Evolutionary conservation across 2,797 vertebrate species (phyloP), one percentile per base, ranked within the genome.

Genomic region (Euthynnus affinis): DNA sequence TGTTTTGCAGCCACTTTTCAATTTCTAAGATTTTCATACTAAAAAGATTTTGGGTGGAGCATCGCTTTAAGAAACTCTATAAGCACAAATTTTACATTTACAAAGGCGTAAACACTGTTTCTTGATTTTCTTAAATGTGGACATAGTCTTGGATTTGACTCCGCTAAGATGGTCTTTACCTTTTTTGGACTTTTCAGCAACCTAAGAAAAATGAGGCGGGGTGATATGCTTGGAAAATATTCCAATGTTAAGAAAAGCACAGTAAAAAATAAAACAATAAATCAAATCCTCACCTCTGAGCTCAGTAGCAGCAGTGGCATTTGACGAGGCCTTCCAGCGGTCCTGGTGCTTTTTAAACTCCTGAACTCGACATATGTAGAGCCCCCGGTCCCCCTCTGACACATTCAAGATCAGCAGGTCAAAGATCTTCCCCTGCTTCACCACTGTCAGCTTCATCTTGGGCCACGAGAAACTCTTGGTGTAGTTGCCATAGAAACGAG

Each of bases 401-500:
- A 98, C 94, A 4, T 95, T 96, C 78, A 97, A 46, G 81, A 99
- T 94, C 2, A 96, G 92, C 72, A 99, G 95, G 63, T 95, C 92
- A 64, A 97, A 99, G 53, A 95, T 87, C 65, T 91, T 93, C 55
- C 96, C 96, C 1, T 94, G 95, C 67, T 94, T 95, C 63, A 97
- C 95, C 85, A 97, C 96, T 0, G 92, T 92, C 73, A 99, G 93
- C 74, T 91, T 96, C 76, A 98, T 92, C 86, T 97, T 97, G 69
- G 95, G 95, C 84, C 95, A 96, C 2, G 91, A 79, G 84, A 96
- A 96, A n/a, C 91, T 92, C 76, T 96, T 96, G 18, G 96, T 97
- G 81, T 98, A 99, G 91, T 98, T 99, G 49, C 97, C 97, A 1
- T 98, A 99, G 79, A 97, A 97, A 66, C 98, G 97, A 42, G 96